These are phyloP conservation scores for Bimastos eiseni DNA, from an alignment of 2,888 invertebrate genomes.

Conservation along the genomic window DNA sequence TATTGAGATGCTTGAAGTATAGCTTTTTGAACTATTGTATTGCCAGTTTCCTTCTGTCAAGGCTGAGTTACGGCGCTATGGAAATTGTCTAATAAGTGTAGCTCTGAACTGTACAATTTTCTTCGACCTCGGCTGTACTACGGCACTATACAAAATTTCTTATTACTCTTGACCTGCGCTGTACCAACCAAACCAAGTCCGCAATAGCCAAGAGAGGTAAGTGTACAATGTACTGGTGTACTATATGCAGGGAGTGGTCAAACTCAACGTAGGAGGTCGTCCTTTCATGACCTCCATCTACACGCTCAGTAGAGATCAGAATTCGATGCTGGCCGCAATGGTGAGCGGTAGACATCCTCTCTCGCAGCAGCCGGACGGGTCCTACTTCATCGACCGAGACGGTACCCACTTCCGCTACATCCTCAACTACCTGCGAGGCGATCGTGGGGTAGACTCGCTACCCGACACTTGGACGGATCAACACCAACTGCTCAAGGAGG, in stretches of 20 bases:
- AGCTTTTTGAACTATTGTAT: no score
- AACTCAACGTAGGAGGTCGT: slow-evolving; percentile 49
- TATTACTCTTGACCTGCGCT: no score
- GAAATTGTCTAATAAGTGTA: no score
- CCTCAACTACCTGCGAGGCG: slow-evolving; percentile 57
- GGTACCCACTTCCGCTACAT: slow-evolving; percentile 52
- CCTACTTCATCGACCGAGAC: slow-evolving; percentile 50
- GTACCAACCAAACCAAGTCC: no score
- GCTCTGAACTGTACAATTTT: no score
- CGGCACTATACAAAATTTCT: no score
- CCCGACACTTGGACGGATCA: slow-evolving; percentile 41
- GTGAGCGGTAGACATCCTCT: slow-evolving; percentile 48
- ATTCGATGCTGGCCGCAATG: slow-evolving; percentile 48
- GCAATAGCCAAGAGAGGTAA: no score
- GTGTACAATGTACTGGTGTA: background rate
- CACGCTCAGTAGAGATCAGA: slow-evolving; percentile 47
- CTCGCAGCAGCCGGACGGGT: slow-evolving; percentile 46
- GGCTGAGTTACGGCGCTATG: no score
- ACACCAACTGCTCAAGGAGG: slow-evolving; percentile 47
- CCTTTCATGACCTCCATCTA: slow-evolving; percentile 46
- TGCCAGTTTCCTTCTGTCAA: no score
- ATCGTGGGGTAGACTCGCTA: slow-evolving; percentile 45
- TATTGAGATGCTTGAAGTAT: no score
- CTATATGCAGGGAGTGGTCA: slow-evolving; percentile 31
- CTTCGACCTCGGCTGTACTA: no score